Conservation (phyloP, 2,888 invertebrate genomes). For the Caenorhabditis becei region DNA sequence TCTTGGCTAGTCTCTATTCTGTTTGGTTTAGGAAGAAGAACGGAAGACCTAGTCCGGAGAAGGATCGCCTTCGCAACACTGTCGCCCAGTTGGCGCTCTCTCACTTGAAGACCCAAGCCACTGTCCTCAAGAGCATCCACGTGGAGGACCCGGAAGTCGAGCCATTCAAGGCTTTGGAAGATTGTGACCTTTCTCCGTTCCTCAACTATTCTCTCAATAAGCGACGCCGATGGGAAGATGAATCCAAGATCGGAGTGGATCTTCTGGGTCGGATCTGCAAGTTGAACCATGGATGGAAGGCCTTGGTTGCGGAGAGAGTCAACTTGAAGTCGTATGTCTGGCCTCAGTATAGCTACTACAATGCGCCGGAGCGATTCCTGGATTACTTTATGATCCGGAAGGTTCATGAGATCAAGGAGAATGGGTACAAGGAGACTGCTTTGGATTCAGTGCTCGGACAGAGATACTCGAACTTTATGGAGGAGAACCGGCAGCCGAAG, state of each 20-base stretch:
- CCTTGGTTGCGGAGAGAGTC: conserved; percentile 36
- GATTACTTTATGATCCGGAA: conserved; percentile 23
- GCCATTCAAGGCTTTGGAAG: conserved; percentile 5
- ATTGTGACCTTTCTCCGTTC: conserved; percentile 24
- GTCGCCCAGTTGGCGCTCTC: conserved; percentile 29
- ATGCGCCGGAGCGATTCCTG: conserved; percentile 23
- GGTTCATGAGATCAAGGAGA: conserved; percentile 26
- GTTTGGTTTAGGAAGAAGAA: conserved; percentile 32
- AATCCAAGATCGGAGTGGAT: conserved; percentile 29
- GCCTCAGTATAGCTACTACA: conserved; percentile 21
- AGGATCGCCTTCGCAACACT: conserved; percentile 22
- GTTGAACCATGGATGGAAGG: conserved; percentile 37
- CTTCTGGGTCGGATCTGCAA: conserved; percentile 18
- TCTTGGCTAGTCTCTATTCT: not conserved
- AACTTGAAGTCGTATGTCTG: conserved; percentile 31
- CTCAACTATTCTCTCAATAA: conserved; percentile 41
- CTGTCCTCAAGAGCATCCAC: conserved; percentile 33
- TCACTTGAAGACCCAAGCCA: conserved; percentile 31
- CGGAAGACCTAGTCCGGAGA: conserved; percentile 29
- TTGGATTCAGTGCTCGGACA: conserved; percentile 31
- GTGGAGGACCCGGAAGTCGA: too few relatives aligned
- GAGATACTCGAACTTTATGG: conserved; percentile 33
- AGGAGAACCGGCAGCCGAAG: conserved; percentile 22
- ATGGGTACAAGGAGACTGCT: conserved; percentile 3
- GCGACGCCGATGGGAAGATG: conserved; percentile 40